Percentiles rank a stretch among this genome's conserved stretches.
Evolutionary conservation across 2,113 vertebrate species (phyloP).

Genomic region (Trogon surrucura): DNA sequence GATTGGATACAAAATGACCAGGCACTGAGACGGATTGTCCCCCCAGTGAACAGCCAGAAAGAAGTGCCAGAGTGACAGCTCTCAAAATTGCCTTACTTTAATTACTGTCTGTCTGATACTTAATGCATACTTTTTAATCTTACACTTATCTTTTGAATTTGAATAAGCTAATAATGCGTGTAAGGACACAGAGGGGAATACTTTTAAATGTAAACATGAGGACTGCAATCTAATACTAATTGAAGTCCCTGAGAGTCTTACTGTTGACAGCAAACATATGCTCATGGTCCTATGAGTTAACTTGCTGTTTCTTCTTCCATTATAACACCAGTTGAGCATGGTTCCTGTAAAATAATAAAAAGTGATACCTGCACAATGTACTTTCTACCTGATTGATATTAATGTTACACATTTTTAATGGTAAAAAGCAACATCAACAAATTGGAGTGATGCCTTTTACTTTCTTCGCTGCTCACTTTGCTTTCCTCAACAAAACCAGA

Average conservation of each 20-base stretch:
- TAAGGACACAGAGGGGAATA: slow-evolving; percentile 9
- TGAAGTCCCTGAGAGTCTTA: neutral
- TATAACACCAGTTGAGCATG: neutral
- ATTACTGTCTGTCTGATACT: neutral
- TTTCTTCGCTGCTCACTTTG: neutral
- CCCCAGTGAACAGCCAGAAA: neutral
- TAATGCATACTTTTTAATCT: neutral
- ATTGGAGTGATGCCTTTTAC: neutral
- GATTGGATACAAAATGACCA: neutral
- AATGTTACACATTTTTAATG: neutral
- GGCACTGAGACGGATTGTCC: neutral
- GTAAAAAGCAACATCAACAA: neutral
- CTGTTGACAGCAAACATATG: neutral
- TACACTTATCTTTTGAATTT: neutral
- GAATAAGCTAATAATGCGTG: slow-evolving; percentile 24
- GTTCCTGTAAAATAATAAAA: neutral
- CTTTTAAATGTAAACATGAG: slow-evolving; percentile 41
- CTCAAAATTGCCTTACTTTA: slow-evolving; percentile 12
- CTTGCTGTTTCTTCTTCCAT: neutral
- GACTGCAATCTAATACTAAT: neutral
- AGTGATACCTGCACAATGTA: neutral
- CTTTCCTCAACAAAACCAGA: neutral
- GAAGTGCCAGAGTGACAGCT: neutral
- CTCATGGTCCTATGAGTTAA: neutral
- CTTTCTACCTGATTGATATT: neutral